A percentile compares a stretch with the other conserved stretches of the same genome.
Evolutionary conservation across 2,113 vertebrate species (phyloP).

Genomic region (Aegotheles bennettii): DNA sequence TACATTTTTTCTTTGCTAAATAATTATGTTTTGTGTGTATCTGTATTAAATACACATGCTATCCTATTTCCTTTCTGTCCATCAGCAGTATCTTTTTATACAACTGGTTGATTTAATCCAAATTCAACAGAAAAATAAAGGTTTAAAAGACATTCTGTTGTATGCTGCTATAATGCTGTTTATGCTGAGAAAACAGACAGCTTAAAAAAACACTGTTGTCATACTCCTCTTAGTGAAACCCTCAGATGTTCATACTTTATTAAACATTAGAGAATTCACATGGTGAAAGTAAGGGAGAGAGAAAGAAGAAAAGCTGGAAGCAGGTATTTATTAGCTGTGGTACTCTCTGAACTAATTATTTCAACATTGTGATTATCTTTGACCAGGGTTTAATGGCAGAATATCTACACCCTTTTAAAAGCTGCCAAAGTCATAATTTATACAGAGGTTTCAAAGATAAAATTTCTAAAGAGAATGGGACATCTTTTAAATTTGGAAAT

Average conservation of each 20-base stretch:
- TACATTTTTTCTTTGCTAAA: background rate
- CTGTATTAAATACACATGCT: background rate
- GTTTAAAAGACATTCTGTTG: constrained; percentile 11
- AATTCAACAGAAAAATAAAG: background rate
- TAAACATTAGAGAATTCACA: constrained; percentile 19
- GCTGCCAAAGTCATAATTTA: background rate
- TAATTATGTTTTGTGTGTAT: background rate
- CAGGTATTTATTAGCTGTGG: background rate
- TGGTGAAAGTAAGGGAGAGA: background rate
- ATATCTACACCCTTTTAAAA: background rate
- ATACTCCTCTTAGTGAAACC: background rate
- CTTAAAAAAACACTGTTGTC: constrained; percentile 15
- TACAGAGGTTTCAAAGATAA: background rate
- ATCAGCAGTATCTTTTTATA: background rate
- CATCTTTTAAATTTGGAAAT: background rate
- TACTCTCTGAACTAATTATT: constrained; percentile 10
- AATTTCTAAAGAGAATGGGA: background rate
- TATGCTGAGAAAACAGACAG: background rate
- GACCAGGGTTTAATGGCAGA: background rate
- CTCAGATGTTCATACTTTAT: constrained; percentile 28
- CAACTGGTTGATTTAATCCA: background rate
- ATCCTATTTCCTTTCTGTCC: background rate
- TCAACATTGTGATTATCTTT: background rate
- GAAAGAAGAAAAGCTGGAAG: background rate
- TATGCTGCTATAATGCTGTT: background rate